Percentiles rank a stretch among this genome's conserved stretches.
Conservation (phyloP, 2,888 invertebrate species). For the Chorisops tibialis region DNA sequence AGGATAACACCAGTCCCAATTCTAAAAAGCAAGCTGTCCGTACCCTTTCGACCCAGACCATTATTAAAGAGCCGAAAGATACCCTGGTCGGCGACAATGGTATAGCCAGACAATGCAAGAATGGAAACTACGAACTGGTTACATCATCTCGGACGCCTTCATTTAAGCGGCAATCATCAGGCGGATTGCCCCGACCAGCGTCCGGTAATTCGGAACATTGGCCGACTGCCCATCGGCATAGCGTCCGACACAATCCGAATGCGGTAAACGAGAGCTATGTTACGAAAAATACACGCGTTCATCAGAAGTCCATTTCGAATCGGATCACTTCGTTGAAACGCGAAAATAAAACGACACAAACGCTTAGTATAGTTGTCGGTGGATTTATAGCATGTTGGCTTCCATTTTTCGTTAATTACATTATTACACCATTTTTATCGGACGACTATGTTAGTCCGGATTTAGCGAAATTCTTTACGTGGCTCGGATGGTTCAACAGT, state of each 20-base stretch:
- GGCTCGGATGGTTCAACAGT: slow-evolving; percentile 88
- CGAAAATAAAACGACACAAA: slow-evolving; percentile 85
- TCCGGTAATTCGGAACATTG: slow-evolving; percentile 36
- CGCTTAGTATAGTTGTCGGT: slow-evolving; percentile 82
- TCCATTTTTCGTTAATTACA: slow-evolving; percentile 80
- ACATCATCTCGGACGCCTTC: slow-evolving; percentile 42
- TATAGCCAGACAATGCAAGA: slow-evolving; percentile 23
- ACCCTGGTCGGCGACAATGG: slow-evolving; percentile 35
- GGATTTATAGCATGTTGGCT: slow-evolving; percentile 87
- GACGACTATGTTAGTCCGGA: slow-evolving; percentile 58
- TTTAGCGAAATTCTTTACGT: slow-evolving; percentile 74
- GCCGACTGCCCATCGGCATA: slow-evolving; percentile 33
- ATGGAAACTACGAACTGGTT: slow-evolving; percentile 43
- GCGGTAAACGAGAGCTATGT: slow-evolving; percentile 38
- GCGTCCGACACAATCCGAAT: slow-evolving; percentile 25
- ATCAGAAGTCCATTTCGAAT: slow-evolving; percentile 49
- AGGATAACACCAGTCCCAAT: slow-evolving; percentile 42
- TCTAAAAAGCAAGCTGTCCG: slow-evolving; percentile 38
- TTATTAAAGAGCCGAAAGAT: slow-evolving; percentile 45
- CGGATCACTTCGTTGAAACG: slow-evolving; percentile 58
- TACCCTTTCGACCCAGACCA: slow-evolving; percentile 41
- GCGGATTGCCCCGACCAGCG: slow-evolving; percentile 19
- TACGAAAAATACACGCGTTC: slow-evolving; percentile 39
- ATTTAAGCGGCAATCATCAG: slow-evolving; percentile 34
- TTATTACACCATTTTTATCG: slow-evolving; percentile 76